Conservation (phyloP, 2,888 invertebrate genomes). For the Orgyia antiqua region DNA sequence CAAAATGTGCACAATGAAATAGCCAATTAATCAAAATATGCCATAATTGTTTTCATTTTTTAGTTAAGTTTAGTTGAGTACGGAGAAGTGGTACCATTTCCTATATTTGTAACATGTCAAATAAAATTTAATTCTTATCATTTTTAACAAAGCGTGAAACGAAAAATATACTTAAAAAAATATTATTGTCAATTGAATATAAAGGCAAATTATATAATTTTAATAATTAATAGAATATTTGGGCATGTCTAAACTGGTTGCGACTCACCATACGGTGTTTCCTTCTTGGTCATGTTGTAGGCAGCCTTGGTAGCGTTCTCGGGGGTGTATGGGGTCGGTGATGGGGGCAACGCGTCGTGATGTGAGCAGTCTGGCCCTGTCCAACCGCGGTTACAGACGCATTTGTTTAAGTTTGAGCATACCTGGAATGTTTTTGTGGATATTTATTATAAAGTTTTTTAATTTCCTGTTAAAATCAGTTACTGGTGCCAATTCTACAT, state of each 20-base stretch:
- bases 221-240: too few species aligned
- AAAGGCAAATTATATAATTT: not conserved
- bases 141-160: too few species aligned
- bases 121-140: too few species aligned
- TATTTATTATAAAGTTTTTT: not conserved
- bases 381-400: conserved; percentile 94
- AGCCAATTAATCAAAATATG: too few species aligned
- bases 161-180: too few species aligned
- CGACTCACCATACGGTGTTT: conserved; percentile 94
- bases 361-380: conserved; percentile 92
- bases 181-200: too few species aligned
- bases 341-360: conserved; percentile 82
- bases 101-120: too few species aligned
- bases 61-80: too few species aligned
- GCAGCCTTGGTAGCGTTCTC: conserved; percentile 75
- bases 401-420: conserved; percentile 95
- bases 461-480: not conserved
- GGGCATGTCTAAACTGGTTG: conserved; percentile 42
- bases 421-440: conserved; percentile 75
- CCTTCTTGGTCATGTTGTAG: conserved; percentile 89
- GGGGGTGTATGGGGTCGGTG: conserved; percentile 75
- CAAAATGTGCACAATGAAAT: too few species aligned
- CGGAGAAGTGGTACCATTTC: too few species aligned
- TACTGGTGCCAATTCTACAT: too few species aligned
- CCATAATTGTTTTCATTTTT: too few species aligned